phyloP scores from a whole-genome alignment of 2,113 vertebrate genomes.

The Tyto alba region DNA sequence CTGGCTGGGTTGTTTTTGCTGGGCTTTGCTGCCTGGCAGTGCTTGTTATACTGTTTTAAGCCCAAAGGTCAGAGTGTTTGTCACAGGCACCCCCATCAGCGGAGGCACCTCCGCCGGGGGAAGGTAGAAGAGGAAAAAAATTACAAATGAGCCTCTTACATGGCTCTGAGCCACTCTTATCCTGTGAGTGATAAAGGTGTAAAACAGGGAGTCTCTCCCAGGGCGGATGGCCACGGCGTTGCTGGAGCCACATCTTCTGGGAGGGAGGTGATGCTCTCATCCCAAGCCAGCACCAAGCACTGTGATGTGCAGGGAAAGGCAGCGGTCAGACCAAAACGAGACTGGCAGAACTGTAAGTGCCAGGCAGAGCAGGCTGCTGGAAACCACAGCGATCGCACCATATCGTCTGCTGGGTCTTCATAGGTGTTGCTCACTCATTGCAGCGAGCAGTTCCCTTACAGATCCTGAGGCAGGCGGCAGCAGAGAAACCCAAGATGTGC shows the following conservation, averaged over 20 bases:
- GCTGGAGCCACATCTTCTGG: background rate
- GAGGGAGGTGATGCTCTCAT: background rate
- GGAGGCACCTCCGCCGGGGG: background rate
- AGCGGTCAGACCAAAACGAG: background rate
- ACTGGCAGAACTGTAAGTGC: background rate
- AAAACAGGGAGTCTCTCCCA: background rate
- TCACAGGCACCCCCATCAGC: background rate
- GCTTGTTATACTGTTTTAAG: background rate
- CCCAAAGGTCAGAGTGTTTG: fast-evolving
- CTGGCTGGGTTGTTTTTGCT: background rate
- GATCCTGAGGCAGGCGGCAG: background rate
- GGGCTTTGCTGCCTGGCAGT: background rate
- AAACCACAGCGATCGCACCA: fast-evolving
- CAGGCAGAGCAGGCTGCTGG: background rate
- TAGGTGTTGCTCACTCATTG: background rate
- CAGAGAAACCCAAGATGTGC: background rate
- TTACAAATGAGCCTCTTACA: background rate
- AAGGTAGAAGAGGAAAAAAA: background rate
- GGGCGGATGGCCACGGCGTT: fast-evolving
- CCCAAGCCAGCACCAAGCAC: background rate
- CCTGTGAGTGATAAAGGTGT: background rate
- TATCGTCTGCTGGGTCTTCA: background rate
- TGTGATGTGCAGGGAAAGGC: background rate
- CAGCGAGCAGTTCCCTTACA: constrained; percentile 9
- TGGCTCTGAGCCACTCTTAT: background rate